A percentile compares a stretch with the other conserved stretches of the same genome.
Evolutionary conservation across 2,797 vertebrate species (phyloP).

Genomic region (Phrynocephalus guinanensis): DNA sequence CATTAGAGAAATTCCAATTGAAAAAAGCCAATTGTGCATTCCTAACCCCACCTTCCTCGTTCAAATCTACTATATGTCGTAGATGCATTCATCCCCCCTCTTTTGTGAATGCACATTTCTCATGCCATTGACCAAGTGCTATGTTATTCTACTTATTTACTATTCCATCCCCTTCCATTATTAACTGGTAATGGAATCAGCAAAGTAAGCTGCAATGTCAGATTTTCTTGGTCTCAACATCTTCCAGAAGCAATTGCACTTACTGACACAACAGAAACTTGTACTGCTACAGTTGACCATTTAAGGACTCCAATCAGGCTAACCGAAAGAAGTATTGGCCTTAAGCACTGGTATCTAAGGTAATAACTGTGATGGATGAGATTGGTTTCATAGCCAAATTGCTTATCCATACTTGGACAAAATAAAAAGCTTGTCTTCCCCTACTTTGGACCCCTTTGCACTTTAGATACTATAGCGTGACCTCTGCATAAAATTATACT

Average conservation of each 20-base stretch:
- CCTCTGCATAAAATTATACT: constrained; percentile 50
- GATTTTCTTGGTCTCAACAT: constrained; percentile 38
- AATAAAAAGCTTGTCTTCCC: constrained; percentile 72
- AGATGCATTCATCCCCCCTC: neutral
- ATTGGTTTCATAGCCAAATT: constrained; percentile 74
- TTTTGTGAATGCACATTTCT: neutral
- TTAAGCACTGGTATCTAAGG: constrained; percentile 68
- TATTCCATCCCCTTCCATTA: neutral
- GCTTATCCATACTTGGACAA: constrained; percentile 79
- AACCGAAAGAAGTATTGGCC: constrained; percentile 58
- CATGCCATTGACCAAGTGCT: neutral
- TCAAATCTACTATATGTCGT: neutral
- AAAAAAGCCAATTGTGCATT: neutral
- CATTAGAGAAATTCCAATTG: neutral
- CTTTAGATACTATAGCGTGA: constrained; percentile 56
- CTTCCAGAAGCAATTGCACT: constrained; percentile 55
- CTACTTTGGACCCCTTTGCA: constrained; percentile 42
- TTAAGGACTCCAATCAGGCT: constrained; percentile 46
- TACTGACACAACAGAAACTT: constrained; percentile 65
- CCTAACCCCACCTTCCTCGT: neutral
- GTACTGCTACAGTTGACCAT: constrained; percentile 39
- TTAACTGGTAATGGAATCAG: constrained; percentile 7
- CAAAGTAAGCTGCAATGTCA: constrained; percentile 38
- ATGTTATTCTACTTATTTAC: neutral
- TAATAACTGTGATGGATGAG: constrained; percentile 79